phyloP scores from a whole-genome alignment of 2,113 vertebrate species.

The Phylloscopus trochiloides region DNA sequence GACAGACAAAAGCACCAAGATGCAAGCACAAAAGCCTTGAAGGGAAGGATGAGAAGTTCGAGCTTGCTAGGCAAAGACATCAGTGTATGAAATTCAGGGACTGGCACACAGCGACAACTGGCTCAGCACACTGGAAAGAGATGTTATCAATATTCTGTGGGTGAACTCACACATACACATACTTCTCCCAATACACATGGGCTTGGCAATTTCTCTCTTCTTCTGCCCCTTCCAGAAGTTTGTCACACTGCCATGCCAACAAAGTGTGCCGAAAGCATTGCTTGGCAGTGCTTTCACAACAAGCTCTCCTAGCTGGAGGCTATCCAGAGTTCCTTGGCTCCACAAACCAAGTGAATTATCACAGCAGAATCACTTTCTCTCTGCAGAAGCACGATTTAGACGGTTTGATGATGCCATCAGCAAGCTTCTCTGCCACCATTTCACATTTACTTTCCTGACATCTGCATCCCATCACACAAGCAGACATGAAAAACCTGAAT shows the following conservation, averaged over 20 bases:
- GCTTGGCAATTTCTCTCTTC: background rate
- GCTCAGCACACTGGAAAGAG: background rate
- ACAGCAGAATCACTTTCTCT: background rate
- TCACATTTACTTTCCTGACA: background rate
- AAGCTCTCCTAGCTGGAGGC: background rate
- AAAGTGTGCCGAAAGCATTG: background rate
- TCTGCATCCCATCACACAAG: background rate
- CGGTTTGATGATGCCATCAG: background rate
- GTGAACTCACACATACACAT: background rate
- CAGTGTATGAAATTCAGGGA: background rate
- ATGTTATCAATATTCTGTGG: background rate
- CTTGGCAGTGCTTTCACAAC: background rate
- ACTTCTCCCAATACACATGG: background rate
- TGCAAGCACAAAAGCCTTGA: background rate
- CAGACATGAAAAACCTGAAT: background rate
- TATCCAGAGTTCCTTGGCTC: background rate
- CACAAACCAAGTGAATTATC: background rate
- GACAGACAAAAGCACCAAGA: background rate
- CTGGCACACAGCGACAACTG: background rate
- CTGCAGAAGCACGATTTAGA: background rate
- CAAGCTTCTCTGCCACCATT: background rate
- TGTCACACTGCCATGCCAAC: background rate
- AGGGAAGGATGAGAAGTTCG: background rate
- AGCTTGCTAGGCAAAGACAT: background rate
- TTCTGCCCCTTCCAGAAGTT: slow-evolving; percentile 4